Evolutionary conservation across 2,113 vertebrate genomes (phyloP), one percentile per base, ranked within the genome.

Genomic region (Pimephales promelas): DNA sequence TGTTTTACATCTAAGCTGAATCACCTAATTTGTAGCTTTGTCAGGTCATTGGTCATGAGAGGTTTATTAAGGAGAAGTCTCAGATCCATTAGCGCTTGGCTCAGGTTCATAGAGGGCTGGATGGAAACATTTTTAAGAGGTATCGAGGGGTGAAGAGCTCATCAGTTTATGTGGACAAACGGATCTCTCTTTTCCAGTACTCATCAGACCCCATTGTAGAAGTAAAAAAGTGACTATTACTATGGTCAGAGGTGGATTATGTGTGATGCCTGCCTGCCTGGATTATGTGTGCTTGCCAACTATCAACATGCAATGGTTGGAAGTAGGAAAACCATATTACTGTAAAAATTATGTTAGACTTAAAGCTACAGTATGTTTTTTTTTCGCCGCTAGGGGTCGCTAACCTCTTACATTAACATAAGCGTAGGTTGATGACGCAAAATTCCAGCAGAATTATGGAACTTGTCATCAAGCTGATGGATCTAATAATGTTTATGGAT

Each of bases 51-150:
- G 83, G 85, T 81, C 73, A 72, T 47, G 56, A 61, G 52, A 64
- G 72, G 45, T 81, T 76, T 62, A 76, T 82, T 80, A 87, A 52
- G 45, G 62, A 64, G 73, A 70, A 70, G 73, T 66, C 47, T 79
- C 64, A 36, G 40, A 64, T 74, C 84, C 82, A 86, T 86, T 88
- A 86, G 47, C 64, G 40, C 40, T 49, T 84, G 84, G 84, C 82
- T 73, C 3, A 45, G 26, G 72, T 79, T 81, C 72, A 59, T 54
- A 62, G 34, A 24, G 71, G 74, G 78, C 52, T 64, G 52, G 28
- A 16, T 47, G 34, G 54, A 47, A 73, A 73, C 11, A 16, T 57
- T 66, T 81, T 56, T 75, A 52, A 70, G 11, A 79, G 59, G 36
- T 9, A 45, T 47, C 45, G 78, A 71, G 49, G 79, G 49, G 68